Base-by-base conservation (phyloP, 2,888 invertebrate species). In the Plusia festucae region DNA sequence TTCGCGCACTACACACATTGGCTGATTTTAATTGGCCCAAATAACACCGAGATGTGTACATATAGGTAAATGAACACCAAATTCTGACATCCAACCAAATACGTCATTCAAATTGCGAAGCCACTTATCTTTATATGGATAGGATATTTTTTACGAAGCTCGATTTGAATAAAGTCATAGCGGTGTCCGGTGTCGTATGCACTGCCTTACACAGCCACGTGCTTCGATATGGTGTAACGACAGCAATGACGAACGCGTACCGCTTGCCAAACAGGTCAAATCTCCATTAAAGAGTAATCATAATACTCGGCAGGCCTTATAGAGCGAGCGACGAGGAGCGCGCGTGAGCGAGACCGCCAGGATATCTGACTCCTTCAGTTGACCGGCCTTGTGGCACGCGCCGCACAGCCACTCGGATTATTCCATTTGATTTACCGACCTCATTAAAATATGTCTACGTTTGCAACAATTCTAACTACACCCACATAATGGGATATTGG, bases 351-450 rank as follows among this genome's bases (percentile, higher is more conserved):
- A 81, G 76, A 70, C 83, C 69, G 76, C 82, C 72, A 84, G 88
- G 88, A 89, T 84, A 89, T 84, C 89, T 82, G 88, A 89, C 87
- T 90, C 87, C 91, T 88, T 85, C 88, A 88, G 87, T 86, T 85
- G 88, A 87, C 88, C 91, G 94, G 91, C 94, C 94, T 94, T 93
- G 94, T 83, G 94, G 94, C 94, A 95, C 94, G 94, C 93, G 94
- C 93, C 93, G 81, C 73, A 70, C 66, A 79, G 77, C 71, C 82
- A 82, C 83, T 82, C 76, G 79, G 81, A 86, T 84, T 87, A 86
- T 86, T 86, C 80, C 86, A 87, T 88, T 91, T 89, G 90, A 92
- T 92, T 91, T 91, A 91, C 86, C 82, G 86, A 83, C 82, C 85
- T 89, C 86, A 90, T 91, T 91, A 83, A 83, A 86, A 83, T 85